Evolutionary conservation across 2,113 vertebrate genomes (phyloP).

Genomic region (Menidia beryllina): DNA sequence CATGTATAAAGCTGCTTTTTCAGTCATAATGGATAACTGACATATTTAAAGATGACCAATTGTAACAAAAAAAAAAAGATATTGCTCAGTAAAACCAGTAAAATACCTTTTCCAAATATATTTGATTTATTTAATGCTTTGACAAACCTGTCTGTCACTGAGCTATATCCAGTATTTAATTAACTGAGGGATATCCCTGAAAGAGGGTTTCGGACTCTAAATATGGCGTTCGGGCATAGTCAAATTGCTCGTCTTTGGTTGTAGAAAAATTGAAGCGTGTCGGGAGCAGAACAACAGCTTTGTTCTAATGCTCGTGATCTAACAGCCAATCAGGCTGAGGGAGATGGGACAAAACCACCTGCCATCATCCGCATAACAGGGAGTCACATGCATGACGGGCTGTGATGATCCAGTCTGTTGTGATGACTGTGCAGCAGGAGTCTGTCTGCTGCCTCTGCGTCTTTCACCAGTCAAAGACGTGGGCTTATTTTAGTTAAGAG

Average conservation of each 20-base stretch:
- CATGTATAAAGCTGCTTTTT: neutral
- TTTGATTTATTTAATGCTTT: neutral
- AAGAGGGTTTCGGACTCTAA: neutral
- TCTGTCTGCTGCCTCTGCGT: conserved; percentile 5
- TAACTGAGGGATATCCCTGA: conserved; percentile 47
- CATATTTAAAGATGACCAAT: neutral
- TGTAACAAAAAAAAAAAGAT: neutral
- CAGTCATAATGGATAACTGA: neutral
- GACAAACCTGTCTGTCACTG: conserved; percentile 43
- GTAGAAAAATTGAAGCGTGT: conserved; percentile 9
- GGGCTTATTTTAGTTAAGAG: neutral
- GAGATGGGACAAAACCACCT: conserved; percentile 56
- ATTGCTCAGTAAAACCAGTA: neutral
- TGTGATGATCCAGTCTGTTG: conserved; percentile 34
- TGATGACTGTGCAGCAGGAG: conserved; percentile 28
- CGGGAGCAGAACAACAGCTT: conserved; percentile 35
- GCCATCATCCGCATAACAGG: conserved; percentile 37
- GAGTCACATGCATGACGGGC: conserved; percentile 41
- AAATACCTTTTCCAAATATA: too few species aligned
- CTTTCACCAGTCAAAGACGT: conserved; percentile 19
- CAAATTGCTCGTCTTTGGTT: too few species aligned
- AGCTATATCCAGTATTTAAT: conserved; percentile 45
- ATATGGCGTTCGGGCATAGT: conserved; percentile 16
- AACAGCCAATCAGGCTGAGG: conserved; percentile 32
- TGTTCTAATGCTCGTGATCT: conserved; percentile 56